Evolutionary conservation across 2,113 vertebrate species (phyloP), one percentile per base, ranked within the genome.

Genomic region (Indicator maculatus): DNA sequence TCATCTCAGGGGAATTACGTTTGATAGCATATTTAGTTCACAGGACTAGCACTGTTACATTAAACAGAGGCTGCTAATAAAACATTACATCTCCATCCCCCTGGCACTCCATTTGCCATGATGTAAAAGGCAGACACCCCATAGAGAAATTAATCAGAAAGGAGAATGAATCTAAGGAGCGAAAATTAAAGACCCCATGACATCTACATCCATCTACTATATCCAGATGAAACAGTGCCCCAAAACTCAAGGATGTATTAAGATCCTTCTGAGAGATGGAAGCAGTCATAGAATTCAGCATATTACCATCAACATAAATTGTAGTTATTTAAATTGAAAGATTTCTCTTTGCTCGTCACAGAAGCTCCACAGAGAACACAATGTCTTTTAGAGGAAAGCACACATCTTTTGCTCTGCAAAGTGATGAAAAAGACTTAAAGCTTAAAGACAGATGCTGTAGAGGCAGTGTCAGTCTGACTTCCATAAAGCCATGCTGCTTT

Each of bases 181-280:
- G 93, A 96, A 95, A 96, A 97, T 97, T 95, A 96, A 93, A 96
- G 96, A 95, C 94, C 92, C 93, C 93, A 95, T 84, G 96, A 95
- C 93, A 95, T 93, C 91, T 76, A 88, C 58, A 83, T 94, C 88
- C 69, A 88, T 95, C 91, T 91, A 93, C 91, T 90, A 72, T 65
- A 59, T 30, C 33, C 66, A 88, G 76, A 94, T 86, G 77, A 96
- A 96, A 79, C 7, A 3, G 50, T 63, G 73, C 73, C 88, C 93
- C 90, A 91, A 93, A 94, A 91, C 86, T 95, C 93, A 88, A 92
- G 80, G 86, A 82, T 66, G 38, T 86, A 92, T 91, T 95, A 88
- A 93, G 86, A 82, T 45, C 73, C 73, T 76, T 95, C 53, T 2
- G 9, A 88, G 81, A 95, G 27, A 91, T 73, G 59, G 83, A 95